Percentiles rank a stretch among this genome's conserved stretches.
Conservation (phyloP, 2,113 vertebrate genomes). For the Columba janthina region DNA sequence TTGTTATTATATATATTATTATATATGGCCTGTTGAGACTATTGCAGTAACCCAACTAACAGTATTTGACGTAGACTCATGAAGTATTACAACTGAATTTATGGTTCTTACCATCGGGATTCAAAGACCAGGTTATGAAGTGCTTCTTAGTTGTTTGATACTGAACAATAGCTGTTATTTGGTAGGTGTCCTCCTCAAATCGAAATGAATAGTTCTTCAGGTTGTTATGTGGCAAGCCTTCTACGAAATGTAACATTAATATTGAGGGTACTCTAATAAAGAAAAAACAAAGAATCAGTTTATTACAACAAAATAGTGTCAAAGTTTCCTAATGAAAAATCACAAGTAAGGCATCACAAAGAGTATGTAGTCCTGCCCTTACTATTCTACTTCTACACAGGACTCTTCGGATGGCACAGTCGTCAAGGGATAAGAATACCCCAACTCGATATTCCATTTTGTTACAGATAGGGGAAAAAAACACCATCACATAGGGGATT, state of each 20-base stretch:
- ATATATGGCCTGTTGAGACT: not conserved
- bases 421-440: not conserved
- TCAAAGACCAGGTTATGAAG: conserved; percentile 87
- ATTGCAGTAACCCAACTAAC: not conserved
- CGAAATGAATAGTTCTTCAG: conserved; percentile 80
- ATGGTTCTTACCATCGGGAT: conserved; percentile 81
- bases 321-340: not conserved
- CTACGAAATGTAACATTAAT: conserved; percentile 88
- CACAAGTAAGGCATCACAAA: not conserved
- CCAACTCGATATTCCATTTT: not conserved
- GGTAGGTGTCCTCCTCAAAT: conserved; percentile 77
- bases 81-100: not conserved
- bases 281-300: not conserved
- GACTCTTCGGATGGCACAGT: not conserved
- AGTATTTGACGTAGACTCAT: not conserved
- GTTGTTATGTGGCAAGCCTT: conserved; percentile 84
- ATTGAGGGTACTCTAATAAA: conserved; percentile 81
- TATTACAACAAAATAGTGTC: not conserved
- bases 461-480: accelerated
- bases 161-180: conserved; percentile 82
- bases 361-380: not conserved
- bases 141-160: conserved; percentile 79
- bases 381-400: not conserved
- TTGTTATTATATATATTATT: not conserved
- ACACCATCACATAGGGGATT: not conserved